Base-by-base conservation (phyloP, 2,888 invertebrate genomes). In the Frankliniella intonsa region DNA sequence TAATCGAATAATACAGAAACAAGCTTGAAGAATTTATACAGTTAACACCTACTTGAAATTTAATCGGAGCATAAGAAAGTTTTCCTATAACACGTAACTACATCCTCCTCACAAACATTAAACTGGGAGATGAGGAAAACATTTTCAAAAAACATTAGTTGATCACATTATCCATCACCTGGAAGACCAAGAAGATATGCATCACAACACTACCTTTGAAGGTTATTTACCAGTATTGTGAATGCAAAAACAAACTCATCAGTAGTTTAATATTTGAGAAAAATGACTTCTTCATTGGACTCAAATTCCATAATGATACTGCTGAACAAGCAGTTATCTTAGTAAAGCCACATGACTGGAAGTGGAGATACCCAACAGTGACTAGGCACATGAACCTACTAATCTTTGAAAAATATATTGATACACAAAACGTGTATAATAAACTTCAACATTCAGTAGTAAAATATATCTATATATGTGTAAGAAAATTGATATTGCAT, bases 301-400 rank as follows among this genome's bases (percentile, higher is more conserved):
- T 38, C 38, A 38, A 5, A 38, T 19, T 55, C 14, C 55, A 55
- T 55, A 19, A 55, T 55, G 1, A 76, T 76, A 25, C 69, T 25
- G n/a, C 62, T 62, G 62, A 17, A 62, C n/a, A 19, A 62, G 17
- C 62, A 62, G n/a, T 62, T n/a, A 19, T 62, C 62, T 62, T 62
- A 76, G 25, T 25, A 76, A 9, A 76, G 69, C 69, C 69, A 76
- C 25, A 76, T 25, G 69, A 76, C 69, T 76, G 69, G 69, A 76
- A 76, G 69, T 76, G 69, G 69, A 22, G 8, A 25, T 7, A 19
- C 17, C 69, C 25, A 19, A 76, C 69, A 76, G 69, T 76, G 69
- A 76, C 69, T 76, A 76, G 69, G 69, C 69, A 76, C 69, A 76
- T 76, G 69, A 25, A 76, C 11, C 69, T 25, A 76, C 22, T n/a